phyloP scores from a whole-genome alignment of 2,888 invertebrate species.

The Campaea margaritaria region DNA sequence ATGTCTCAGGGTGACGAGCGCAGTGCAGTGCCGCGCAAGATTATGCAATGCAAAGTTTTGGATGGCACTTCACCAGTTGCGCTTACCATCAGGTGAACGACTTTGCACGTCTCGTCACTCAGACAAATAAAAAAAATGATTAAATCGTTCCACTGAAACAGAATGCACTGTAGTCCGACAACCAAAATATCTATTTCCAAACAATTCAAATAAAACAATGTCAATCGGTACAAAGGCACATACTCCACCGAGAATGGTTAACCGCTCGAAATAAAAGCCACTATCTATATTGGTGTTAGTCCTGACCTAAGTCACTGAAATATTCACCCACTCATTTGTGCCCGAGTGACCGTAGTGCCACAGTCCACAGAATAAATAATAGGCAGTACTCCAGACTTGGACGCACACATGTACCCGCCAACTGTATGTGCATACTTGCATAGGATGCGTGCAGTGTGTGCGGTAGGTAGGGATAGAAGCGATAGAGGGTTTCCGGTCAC shows the following conservation, averaged over 20 bases:
- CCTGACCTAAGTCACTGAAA: constrained; percentile 69
- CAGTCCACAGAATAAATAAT: no score
- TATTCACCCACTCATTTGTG: constrained; percentile 53
- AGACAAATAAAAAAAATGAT: no score
- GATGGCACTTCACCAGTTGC: no score
- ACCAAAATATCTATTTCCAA: constrained; percentile 6
- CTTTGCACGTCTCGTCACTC: no score
- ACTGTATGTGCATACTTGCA: constrained; percentile 33
- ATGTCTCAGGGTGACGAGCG: no score
- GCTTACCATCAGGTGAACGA: no score
- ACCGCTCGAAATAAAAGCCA: constrained; percentile 27
- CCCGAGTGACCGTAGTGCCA: constrained; percentile 62
- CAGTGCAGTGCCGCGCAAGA: no score
- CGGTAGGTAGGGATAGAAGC: constrained; percentile 1
- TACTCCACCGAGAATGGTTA: constrained; percentile 21
- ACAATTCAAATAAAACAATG: constrained; percentile 24
- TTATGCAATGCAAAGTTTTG: no score
- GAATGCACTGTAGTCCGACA: constrained; percentile 1
- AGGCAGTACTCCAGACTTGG: constrained; percentile 42
- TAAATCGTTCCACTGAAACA: no score
- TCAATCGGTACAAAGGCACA: constrained; percentile 23
- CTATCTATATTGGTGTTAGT: constrained; percentile 37
- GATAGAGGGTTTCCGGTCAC: neutral
- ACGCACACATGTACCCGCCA: constrained; percentile 47
- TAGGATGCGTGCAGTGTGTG: constrained; percentile 13